phyloP scores from a whole-genome alignment of 2,113 vertebrate species.

The Microcebus lehilahytsara region DNA sequence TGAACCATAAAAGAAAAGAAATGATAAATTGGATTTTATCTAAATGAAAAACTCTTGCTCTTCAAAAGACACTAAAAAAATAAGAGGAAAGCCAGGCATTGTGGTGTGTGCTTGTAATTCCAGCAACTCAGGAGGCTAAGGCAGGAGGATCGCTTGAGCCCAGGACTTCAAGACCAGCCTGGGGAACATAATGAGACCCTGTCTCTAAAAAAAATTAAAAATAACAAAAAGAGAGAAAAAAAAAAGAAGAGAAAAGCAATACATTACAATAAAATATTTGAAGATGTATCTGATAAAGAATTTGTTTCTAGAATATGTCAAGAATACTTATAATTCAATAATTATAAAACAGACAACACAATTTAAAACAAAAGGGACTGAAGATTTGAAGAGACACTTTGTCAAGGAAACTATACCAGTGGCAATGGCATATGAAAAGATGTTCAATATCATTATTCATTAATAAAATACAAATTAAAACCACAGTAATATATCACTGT shows the following conservation, averaged over 20 bases:
- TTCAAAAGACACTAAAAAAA: neutral
- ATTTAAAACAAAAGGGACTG: neutral
- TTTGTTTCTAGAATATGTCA: neutral
- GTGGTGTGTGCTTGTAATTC: too few relatives aligned
- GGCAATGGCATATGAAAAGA: neutral
- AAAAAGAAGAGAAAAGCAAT: neutral
- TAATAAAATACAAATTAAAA: neutral
- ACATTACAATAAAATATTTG: neutral
- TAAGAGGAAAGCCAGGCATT: neutral
- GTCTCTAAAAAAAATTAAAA: too few relatives aligned
- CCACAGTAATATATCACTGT: neutral
- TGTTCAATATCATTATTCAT: neutral
- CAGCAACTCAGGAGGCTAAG: too few relatives aligned
- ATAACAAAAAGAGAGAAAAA: too few relatives aligned
- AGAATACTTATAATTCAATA: neutral
- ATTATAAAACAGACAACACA: neutral
- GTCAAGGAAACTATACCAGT: neutral
- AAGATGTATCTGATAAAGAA: neutral
- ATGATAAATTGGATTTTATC: neutral
- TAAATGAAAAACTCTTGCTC: neutral
- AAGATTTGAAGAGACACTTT: neutral
- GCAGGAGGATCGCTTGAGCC: too few relatives aligned
- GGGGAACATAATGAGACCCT: too few relatives aligned
- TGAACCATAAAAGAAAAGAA: neutral
- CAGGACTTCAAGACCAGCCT: too few relatives aligned